Conservation (phyloP, 2,888 invertebrate genomes). For the Thecocarcelia acutangulata region DNA sequence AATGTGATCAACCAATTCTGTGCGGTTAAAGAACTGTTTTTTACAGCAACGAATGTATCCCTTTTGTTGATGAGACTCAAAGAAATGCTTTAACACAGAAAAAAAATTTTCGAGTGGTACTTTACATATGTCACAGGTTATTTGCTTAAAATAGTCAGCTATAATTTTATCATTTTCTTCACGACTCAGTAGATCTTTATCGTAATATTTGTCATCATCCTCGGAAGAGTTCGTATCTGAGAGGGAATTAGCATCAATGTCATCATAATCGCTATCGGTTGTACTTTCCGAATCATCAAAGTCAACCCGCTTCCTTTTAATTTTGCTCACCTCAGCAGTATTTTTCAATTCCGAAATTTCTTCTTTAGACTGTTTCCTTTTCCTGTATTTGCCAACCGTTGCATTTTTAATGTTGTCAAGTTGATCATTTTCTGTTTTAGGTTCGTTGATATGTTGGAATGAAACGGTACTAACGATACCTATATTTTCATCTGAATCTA, state of each 20-base stretch:
- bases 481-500: too few relatives aligned
- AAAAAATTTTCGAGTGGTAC: slow-evolving; percentile 42
- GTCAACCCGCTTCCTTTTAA: slow-evolving; percentile 13
- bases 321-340: too few relatives aligned
- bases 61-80: slow-evolving; percentile 66
- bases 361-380: not conserved
- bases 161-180: slow-evolving; percentile 59
- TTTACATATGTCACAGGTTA: slow-evolving; percentile 53
- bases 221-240: slow-evolving; percentile 7
- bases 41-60: slow-evolving; percentile 80
- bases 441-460: too few relatives aligned
- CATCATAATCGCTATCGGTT: slow-evolving; percentile 14
- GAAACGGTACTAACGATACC: too few relatives aligned
- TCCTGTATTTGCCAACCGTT: too few relatives aligned
- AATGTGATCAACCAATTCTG: slow-evolving; percentile 79
- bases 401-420: too few relatives aligned
- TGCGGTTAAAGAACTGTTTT: slow-evolving; percentile 78
- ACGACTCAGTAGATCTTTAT: slow-evolving; percentile 36
- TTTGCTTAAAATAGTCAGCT: slow-evolving; percentile 44
- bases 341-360: not conserved
- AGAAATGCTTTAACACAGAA: slow-evolving; percentile 60
- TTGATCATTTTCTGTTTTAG: too few relatives aligned
- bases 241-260: not conserved
- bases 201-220: not conserved
- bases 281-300: not conserved